Conservation (phyloP, 2,797 vertebrate genomes). For the Odontamblyopus lacepedii region DNA sequence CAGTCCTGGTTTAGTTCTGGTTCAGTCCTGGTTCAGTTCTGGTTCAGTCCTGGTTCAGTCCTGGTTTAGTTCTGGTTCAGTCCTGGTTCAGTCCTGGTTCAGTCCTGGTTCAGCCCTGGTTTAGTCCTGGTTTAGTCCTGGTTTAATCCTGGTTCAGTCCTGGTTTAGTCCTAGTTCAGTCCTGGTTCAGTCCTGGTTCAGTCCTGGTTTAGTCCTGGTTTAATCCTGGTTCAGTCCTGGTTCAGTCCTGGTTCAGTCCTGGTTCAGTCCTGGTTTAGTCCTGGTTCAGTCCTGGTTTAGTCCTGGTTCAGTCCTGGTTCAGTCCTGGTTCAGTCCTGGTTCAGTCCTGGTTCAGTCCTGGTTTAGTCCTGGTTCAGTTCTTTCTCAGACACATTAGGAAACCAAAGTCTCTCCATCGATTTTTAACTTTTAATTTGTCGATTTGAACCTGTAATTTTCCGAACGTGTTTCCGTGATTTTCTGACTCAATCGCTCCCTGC, state of each 20-base stretch:
- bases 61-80: no score
- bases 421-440: not conserved
- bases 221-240: not conserved
- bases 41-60: no score
- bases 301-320: not conserved
- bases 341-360: not conserved
- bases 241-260: not conserved
- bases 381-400: no score
- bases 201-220: not conserved
- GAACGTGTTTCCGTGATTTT: not conserved
- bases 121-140: no score
- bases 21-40: no score
- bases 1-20: no score
- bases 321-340: not conserved
- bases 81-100: no score
- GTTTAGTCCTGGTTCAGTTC: no score
- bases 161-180: no score
- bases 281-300: not conserved
- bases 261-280: not conserved
- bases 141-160: no score
- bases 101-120: no score
- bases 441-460: not conserved
- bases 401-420: not conserved
- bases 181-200: no score
- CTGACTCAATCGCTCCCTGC: not conserved